Conservation (phyloP, 2,888 invertebrate genomes). For the Cephus rjabovi region DNA sequence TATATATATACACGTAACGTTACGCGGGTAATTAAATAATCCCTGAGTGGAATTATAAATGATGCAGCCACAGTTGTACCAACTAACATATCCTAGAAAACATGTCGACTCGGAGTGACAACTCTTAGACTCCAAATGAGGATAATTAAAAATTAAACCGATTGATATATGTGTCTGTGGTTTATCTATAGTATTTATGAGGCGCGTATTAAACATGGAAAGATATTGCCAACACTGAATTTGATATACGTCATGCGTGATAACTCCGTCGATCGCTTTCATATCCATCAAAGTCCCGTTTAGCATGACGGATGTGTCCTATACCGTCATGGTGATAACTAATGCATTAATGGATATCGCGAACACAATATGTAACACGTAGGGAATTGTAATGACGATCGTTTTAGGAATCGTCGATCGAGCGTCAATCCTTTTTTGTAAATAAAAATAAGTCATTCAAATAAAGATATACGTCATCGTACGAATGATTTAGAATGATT, state of each 20-base stretch:
- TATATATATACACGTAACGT: background rate
- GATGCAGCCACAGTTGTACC: background rate
- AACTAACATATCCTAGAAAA: background rate
- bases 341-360: background rate
- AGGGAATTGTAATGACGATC: background rate
- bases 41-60: background rate
- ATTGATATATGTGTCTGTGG: background rate
- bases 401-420: background rate
- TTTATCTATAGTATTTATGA: background rate
- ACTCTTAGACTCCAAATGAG: background rate
- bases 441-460: constrained; percentile 54
- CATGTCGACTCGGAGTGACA: background rate
- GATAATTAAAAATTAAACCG: background rate
- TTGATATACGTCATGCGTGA: background rate
- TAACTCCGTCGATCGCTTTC: constrained; percentile 34
- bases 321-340: background rate
- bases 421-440: constrained; percentile 44
- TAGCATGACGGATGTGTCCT: constrained; percentile 1
- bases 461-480: constrained; percentile 51
- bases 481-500: background rate
- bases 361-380: background rate
- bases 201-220: background rate
- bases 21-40: background rate
- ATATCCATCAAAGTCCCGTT: constrained; percentile 50
- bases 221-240: constrained; percentile 35